A percentile compares a stretch with the other conserved stretches of the same genome.
Evolutionary conservation across 2,113 vertebrate genomes (phyloP).

Genomic region (Taurulus bubalis): DNA sequence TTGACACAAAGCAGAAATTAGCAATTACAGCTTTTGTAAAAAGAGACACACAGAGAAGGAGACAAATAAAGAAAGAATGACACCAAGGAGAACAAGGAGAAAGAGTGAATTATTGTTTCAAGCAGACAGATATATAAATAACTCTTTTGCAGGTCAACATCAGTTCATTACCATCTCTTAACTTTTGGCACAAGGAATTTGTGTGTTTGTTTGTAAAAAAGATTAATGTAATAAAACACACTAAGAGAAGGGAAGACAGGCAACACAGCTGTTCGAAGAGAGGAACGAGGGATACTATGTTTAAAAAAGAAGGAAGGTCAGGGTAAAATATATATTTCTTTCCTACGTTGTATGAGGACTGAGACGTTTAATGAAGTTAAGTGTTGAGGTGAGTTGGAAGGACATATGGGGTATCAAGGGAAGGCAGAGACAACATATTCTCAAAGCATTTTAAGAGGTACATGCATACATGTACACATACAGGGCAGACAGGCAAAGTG

Average conservation of each 20-base stretch:
- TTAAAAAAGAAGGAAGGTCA: neutral
- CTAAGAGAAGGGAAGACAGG: neutral
- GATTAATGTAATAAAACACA: constrained; percentile 16
- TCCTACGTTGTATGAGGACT: neutral
- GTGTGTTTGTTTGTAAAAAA: constrained; percentile 11
- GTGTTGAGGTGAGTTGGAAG: neutral
- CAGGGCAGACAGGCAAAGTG: neutral
- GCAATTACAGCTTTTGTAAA: constrained; percentile 55
- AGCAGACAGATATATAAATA: neutral
- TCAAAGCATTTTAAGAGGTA: neutral
- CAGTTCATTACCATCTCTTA: constrained; percentile 2
- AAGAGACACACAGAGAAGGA: constrained; percentile 28
- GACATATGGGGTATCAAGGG: neutral
- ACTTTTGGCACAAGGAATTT: constrained; percentile 4
- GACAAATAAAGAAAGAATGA: constrained; percentile 56
- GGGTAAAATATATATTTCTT: neutral
- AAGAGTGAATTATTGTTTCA: constrained; percentile 36
- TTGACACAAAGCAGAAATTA: constrained; percentile 54
- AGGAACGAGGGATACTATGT: neutral
- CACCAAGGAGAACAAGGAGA: constrained; percentile 29
- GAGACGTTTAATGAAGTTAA: constrained; percentile 5
- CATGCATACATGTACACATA: neutral
- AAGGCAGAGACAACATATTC: neutral
- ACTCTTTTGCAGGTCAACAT: constrained; percentile 22
- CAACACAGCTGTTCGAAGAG: neutral